phyloP scores from a whole-genome alignment of 2,113 vertebrate species.

The Xiphophorus maculatus region DNA sequence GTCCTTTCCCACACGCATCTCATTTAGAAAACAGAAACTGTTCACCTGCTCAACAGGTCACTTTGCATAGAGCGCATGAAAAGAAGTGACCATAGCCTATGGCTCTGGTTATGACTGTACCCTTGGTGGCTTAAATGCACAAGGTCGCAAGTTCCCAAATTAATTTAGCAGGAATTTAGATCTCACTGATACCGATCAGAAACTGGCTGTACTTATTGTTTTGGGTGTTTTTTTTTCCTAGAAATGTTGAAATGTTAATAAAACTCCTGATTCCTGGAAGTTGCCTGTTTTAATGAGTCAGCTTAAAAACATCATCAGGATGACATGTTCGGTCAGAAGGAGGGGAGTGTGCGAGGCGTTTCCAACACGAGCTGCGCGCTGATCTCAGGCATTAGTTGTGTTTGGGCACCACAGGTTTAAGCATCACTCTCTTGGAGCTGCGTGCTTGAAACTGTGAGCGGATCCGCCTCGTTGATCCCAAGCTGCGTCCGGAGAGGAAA shows the following conservation, averaged over 20 bases:
- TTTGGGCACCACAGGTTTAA: not conserved
- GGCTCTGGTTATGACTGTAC: not conserved
- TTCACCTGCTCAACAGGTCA: not conserved
- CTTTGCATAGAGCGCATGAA: not conserved
- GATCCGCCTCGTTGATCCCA: not conserved
- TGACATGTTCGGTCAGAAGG: slow-evolving; percentile 40
- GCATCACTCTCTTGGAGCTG: not conserved
- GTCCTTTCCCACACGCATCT: too few relatives aligned
- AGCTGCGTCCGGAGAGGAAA: not conserved
- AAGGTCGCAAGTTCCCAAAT: slow-evolving; percentile 5
- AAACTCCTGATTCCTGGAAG: not conserved
- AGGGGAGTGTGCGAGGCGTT: slow-evolving; percentile 28
- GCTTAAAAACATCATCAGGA: not conserved
- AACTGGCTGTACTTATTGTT: not conserved
- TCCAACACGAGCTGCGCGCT: not conserved
- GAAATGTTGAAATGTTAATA: not conserved
- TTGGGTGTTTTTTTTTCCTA: too few relatives aligned
- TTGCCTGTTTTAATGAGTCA: not conserved
- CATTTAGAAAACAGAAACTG: not conserved
- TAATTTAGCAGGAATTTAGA: slow-evolving; percentile 11
- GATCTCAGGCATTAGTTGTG: not conserved
- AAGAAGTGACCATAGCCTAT: not conserved
- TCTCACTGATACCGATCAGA: not conserved
- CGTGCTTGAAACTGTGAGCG: not conserved
- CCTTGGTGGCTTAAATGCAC: not conserved